Conservation (phyloP, 2,113 vertebrate species). For the human region DNA sequence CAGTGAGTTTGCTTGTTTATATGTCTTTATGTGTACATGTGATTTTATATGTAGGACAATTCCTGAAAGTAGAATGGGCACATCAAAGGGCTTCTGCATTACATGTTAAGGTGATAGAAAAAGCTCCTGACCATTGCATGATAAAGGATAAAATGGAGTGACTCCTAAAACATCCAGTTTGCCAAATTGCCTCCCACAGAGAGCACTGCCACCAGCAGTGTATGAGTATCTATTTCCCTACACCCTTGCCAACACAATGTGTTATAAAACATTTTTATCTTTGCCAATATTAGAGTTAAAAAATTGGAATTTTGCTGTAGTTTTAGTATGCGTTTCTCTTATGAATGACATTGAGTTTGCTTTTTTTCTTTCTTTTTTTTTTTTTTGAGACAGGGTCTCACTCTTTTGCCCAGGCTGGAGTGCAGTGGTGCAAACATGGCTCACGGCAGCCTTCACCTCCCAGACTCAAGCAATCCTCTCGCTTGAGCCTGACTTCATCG, state of each 20-base stretch:
- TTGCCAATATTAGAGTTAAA: not conserved
- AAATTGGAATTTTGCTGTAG: not conserved
- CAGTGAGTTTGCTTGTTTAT: rapidly evolving
- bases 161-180: slow-evolving; percentile 86
- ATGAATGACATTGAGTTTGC: not conserved
- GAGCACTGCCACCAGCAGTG: rapidly evolving
- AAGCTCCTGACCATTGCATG: slow-evolving; percentile 91
- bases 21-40: not conserved
- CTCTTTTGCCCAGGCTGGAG: too few species aligned
- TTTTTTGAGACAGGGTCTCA: too few species aligned
- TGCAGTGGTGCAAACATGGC: too few species aligned
- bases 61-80: not conserved
- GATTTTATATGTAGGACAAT: not conserved
- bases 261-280: not conserved
- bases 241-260: not conserved
- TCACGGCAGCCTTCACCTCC: too few species aligned
- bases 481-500: too few species aligned
- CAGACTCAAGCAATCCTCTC: too few species aligned
- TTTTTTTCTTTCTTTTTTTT: too few species aligned
- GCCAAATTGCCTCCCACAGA: not conserved
- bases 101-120: slow-evolving; percentile 84
- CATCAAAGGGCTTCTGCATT: not conserved
- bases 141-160: slow-evolving; percentile 92
- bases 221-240: too few species aligned
- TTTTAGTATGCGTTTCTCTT: slow-evolving; percentile 14